A percentile compares a stretch with the other conserved stretches of the same genome.
These are phyloP conservation scores for Aramus guarauna DNA, from an alignment of 2,113 vertebrate genomes.

Conservation along the genomic window DNA sequence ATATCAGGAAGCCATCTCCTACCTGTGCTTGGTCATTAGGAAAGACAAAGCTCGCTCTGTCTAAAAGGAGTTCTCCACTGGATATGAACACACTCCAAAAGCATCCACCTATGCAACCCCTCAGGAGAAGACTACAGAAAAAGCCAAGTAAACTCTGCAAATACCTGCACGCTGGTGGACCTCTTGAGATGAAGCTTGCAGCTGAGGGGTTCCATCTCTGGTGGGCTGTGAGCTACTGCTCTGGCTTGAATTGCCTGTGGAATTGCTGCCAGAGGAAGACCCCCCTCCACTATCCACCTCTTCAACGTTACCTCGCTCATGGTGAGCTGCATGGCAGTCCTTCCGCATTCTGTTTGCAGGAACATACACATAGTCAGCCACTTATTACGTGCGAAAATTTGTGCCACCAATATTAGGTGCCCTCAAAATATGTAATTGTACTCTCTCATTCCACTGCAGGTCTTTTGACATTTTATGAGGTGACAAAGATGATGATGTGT, in stretches of 20 bases:
- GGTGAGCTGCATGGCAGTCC: conserved; percentile 87
- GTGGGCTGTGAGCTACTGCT: conserved; percentile 81
- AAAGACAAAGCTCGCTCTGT: neutral
- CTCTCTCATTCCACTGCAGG: neutral
- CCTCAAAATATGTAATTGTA: neutral
- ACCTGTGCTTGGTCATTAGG: neutral
- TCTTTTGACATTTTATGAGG: neutral
- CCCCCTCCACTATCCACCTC: conserved; percentile 80
- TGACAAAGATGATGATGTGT: neutral
- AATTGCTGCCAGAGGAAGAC: conserved; percentile 69
- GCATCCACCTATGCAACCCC: neutral
- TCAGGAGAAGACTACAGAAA: neutral
- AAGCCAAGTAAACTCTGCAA: neutral
- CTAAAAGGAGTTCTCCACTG: neutral
- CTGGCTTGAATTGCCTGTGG: conserved; percentile 81
- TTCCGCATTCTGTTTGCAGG: conserved; percentile 84
- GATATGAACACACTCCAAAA: neutral
- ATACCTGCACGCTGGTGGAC: conserved; percentile 76
- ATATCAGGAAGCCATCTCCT: neutral
- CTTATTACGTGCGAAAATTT: neutral
- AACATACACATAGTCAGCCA: neutral
- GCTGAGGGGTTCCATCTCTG: conserved; percentile 75
- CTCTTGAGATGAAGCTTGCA: conserved; percentile 56
- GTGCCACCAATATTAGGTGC: neutral
- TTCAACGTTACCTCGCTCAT: conserved; percentile 80